A percentile compares a stretch with the other conserved stretches of the same genome.
Conservation (phyloP, 2,113 vertebrate genomes). For the Plotosus lineatus region DNA sequence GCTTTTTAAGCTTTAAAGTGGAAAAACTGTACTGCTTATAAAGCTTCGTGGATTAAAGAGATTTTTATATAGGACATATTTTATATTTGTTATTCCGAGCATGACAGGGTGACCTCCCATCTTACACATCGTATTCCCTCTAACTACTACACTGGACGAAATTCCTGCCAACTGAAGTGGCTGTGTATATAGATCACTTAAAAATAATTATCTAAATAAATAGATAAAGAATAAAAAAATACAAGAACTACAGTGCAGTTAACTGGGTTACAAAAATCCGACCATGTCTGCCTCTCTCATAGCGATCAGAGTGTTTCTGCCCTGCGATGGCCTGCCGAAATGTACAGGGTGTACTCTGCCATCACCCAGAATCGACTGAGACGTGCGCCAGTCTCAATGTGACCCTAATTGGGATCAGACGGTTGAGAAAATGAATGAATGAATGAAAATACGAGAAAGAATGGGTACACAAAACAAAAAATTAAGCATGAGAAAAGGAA, state of each 20-base stretch:
- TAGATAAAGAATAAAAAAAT: not conserved
- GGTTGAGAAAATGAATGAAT: not conserved
- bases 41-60: slow-evolving; percentile 13
- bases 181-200: not conserved
- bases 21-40: slow-evolving; percentile 19
- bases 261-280: no score
- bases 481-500: no score
- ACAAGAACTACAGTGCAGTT: slow-evolving; percentile 8
- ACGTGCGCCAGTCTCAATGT: no score
- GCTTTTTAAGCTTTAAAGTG: slow-evolving; percentile 29
- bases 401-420: no score
- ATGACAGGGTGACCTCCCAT: not conserved
- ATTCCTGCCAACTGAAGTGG: not conserved
- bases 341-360: no score
- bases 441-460: no score
- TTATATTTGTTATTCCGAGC: not conserved
- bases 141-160: not conserved
- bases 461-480: no score
- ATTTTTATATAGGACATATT: not conserved
- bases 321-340: no score
- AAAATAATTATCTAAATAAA: not conserved
- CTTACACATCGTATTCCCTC: not conserved
- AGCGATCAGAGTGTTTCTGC: no score
- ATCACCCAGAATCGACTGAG: no score
- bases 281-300: no score